Evolutionary conservation across 2,113 vertebrate species (phyloP), one percentile per base, ranked within the genome.

Genomic region (Prolemur simus): DNA sequence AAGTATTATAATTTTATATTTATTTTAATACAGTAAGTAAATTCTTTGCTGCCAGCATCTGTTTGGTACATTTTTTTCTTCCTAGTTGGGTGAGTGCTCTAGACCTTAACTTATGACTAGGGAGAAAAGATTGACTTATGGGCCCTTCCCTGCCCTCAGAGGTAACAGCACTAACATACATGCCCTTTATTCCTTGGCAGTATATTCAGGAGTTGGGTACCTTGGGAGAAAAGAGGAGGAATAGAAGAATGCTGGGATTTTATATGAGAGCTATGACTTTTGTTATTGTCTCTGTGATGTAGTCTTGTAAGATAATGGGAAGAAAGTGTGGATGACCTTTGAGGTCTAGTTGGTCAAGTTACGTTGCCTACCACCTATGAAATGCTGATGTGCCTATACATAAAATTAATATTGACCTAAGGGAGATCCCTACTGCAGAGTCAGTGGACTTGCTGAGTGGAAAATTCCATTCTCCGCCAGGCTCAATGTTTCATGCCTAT

Each of bases 1-100:
- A 80, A 86, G 11, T 87, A 54, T 54, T 54, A 54, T 54, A 45
- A 64, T 95, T 95, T 96, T 60, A 47, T 54, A 54, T 91, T 88
- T 74, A 66, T 74, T 96, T 93, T 83, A 85, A 74, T 68, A 32
- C 5, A 47, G n/a, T 60, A 47, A 86, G 52, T 74, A 78, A 63
- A 77, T 81, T 69, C 52, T 82, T 7, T 34, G 32, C 11, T 89
- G 64, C 17, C n/a, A 89, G 27, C 23, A 60, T 86, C 47, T 71
- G 2, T 42, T 71, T 18, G 39, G 21, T 29, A 34, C 0, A 17
- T 68, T 77, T 68, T 93, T 78, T 25, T 73, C 21, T 92, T 80
- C 29, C 34, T 60, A 93, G 34, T 60, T 78, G 52, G 14, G 12
- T 64, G 34, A 56, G 18, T 81, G 15, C 25, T 89, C 56, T 90